Percentiles rank a stretch among this genome's conserved stretches.
Conservation (phyloP, 2,888 invertebrate species). For the Phortica magna region DNA sequence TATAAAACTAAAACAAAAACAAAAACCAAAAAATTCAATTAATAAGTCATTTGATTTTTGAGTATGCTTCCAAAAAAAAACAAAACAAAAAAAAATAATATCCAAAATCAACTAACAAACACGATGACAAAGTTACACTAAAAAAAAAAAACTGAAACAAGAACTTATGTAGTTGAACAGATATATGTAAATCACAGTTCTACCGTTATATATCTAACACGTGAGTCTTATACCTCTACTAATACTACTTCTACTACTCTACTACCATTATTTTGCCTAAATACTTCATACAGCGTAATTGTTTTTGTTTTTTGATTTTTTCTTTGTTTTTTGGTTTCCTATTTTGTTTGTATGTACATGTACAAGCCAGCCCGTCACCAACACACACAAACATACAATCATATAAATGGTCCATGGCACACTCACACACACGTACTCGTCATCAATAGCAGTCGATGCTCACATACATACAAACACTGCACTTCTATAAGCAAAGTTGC, state of each 20-base stretch:
- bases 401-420: not conserved
- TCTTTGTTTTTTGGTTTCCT: not conserved
- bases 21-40: constrained; percentile 25
- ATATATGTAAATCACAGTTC: constrained; percentile 16
- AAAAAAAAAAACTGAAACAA: constrained; percentile 31
- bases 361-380: not conserved
- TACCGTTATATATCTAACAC: constrained; percentile 50
- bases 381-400: not conserved
- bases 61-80: constrained; percentile 20
- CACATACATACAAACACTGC: not conserved
- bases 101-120: constrained; percentile 22
- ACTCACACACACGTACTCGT: not conserved
- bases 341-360: not conserved
- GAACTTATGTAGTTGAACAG: not conserved
- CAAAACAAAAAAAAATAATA: no score
- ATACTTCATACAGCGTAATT: constrained; percentile 10
- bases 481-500: no score
- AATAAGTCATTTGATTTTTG: not conserved
- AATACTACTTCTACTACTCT: constrained; percentile 21
- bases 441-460: not conserved
- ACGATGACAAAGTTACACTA: constrained; percentile 25
- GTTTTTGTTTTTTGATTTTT: not conserved
- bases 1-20: constrained; percentile 56
- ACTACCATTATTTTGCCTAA: constrained; percentile 10
- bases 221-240: constrained; percentile 53